A percentile compares a stretch with the other conserved stretches of the same genome.
phyloP scores from a whole-genome alignment of 2,888 invertebrate genomes.

The Rhaphigaster nebulosa region DNA sequence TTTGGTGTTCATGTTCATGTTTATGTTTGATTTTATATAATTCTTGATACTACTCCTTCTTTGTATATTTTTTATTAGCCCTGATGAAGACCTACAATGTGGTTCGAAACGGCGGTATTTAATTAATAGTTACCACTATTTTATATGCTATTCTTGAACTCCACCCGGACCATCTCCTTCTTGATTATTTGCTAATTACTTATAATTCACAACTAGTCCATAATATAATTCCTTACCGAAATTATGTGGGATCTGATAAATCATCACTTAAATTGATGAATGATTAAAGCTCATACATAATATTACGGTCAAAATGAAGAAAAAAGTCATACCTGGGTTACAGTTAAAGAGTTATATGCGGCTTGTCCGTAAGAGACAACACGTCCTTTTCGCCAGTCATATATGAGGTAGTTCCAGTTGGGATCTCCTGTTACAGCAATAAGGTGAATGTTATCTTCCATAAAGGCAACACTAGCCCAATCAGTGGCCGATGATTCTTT shows the following conservation, averaged over 20 bases:
- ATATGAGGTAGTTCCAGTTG: conserved; percentile 85
- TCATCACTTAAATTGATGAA: background rate
- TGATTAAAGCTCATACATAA: background rate
- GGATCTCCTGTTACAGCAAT: conserved; percentile 86
- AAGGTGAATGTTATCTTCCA: conserved; percentile 85
- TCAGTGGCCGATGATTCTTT: conserved; percentile 74
- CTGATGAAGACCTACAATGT: too few relatives aligned
- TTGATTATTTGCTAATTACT: background rate
- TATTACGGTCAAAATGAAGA: background rate
- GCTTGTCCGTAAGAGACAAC: conserved; percentile 82
- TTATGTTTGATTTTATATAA: too few relatives aligned
- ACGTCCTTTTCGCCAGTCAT: conserved; percentile 86
- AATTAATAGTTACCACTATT: too few relatives aligned
- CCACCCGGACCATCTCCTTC: too few relatives aligned
- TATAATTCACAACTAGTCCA: background rate
- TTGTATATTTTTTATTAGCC: too few relatives aligned
- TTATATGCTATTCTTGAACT: too few relatives aligned
- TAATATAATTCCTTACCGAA: background rate
- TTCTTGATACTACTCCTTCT: too few relatives aligned
- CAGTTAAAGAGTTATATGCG: conserved; percentile 66
- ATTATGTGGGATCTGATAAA: background rate
- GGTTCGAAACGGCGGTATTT: too few relatives aligned
- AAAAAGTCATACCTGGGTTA: conserved; percentile 45
- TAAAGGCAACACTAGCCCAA: conserved; percentile 82
- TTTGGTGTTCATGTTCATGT: too few relatives aligned